phyloP scores from a whole-genome alignment of 2,888 invertebrate genomes.

The Apotomis turbidana region DNA sequence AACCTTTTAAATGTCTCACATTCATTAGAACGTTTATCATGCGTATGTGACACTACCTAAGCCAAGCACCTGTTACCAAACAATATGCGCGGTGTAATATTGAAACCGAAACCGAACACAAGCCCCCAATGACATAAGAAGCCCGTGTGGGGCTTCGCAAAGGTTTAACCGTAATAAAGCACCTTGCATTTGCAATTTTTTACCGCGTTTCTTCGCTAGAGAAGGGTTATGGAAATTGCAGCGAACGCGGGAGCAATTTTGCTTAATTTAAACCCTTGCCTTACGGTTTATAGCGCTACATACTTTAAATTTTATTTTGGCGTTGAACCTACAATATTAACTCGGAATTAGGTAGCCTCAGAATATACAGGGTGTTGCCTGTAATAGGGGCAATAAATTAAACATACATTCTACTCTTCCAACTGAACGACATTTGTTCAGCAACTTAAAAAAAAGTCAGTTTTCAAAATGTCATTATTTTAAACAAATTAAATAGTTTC shows the following conservation, averaged over 20 bases:
- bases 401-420: too few relatives aligned
- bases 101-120: constrained; percentile 35
- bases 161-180: constrained; percentile 40
- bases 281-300: background rate
- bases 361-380: too few relatives aligned
- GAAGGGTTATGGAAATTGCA: constrained; percentile 30
- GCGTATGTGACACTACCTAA: too few relatives aligned
- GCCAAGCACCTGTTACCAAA: background rate
- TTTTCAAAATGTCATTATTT: too few relatives aligned
- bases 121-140: constrained; percentile 21
- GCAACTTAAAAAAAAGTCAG: too few relatives aligned
- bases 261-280: constrained; percentile 5
- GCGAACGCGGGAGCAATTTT: constrained; percentile 8
- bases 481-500: too few relatives aligned
- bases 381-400: too few relatives aligned
- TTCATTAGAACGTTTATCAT: too few relatives aligned
- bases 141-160: constrained; percentile 28
- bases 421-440: too few relatives aligned
- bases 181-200: constrained; percentile 35
- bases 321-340: background rate
- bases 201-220: constrained; percentile 23
- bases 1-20: too few relatives aligned
- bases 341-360: background rate
- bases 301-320: background rate
- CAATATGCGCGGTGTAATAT: constrained; percentile 23